Conservation (phyloP, 1,140 invertebrate species). For the Trypoxylus dichotomus region DNA sequence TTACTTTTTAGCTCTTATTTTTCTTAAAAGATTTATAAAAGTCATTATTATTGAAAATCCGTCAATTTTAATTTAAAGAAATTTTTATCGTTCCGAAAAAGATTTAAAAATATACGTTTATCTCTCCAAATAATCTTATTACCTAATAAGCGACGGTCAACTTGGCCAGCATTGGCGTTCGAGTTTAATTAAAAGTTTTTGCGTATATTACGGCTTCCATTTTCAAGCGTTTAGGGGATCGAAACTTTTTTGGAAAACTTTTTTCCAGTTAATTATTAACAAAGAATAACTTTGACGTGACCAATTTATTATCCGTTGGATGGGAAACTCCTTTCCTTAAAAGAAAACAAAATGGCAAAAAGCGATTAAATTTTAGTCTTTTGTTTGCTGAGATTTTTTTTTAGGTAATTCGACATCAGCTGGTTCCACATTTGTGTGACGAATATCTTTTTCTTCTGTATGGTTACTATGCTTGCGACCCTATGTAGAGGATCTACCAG, state of each 20-base stretch:
- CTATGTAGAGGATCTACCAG: too few species aligned
- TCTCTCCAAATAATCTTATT: too few species aligned
- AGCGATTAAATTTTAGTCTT: not conserved
- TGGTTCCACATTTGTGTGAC: not conserved
- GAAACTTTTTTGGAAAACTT: not conserved
- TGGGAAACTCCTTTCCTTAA: not conserved
- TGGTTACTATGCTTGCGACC: too few species aligned
- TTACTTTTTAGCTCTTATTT: too few species aligned
- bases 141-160: not conserved
- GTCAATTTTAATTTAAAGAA: too few species aligned
- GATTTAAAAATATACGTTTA: too few species aligned
- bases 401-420: not conserved
- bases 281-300: not conserved
- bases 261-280: not conserved
- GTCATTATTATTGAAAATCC: too few species aligned
- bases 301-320: not conserved
- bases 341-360: not conserved
- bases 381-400: not conserved
- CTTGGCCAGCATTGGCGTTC: not conserved
- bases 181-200: slow-evolving; percentile 1
- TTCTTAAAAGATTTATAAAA: too few species aligned
- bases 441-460: too few species aligned
- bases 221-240: not conserved
- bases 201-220: not conserved
- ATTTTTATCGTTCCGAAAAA: too few species aligned